Evolutionary conservation across 1,140 invertebrate species (phyloP).

Genomic region (Bacillus rossius): DNA sequence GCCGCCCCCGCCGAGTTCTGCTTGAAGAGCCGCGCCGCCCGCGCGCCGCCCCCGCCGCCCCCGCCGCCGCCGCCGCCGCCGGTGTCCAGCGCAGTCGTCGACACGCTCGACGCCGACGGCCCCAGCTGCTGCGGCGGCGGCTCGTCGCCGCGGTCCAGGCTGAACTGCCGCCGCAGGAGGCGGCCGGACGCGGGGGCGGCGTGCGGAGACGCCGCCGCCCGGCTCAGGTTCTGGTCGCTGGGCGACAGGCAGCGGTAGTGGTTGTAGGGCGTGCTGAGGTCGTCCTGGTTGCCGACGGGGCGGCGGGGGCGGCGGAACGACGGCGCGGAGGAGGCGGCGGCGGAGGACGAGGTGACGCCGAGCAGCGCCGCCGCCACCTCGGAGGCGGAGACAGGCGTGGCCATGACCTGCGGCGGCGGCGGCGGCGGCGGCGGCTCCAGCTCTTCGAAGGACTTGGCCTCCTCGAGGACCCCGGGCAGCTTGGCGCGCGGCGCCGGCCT

Average conservation of each 20-base stretch:
- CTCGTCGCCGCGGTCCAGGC: constrained; percentile 59
- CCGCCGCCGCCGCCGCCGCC: constrained; percentile 21
- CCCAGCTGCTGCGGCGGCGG: not conserved
- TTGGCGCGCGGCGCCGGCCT: constrained; percentile 27
- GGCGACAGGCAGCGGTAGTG: constrained; percentile 64
- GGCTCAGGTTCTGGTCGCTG: constrained; percentile 46
- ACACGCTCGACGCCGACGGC: constrained; percentile 24
- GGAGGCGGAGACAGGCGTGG: constrained; percentile 43
- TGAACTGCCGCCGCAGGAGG: constrained; percentile 45
- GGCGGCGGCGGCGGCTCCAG: constrained; percentile 12
- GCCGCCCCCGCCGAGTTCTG: constrained; percentile 65
- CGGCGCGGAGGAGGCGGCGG: constrained; percentile 34
- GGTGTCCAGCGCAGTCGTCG: constrained; percentile 24
- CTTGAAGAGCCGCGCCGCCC: constrained; percentile 49
- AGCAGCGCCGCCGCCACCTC: constrained; percentile 49
- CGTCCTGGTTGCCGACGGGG: constrained; percentile 43
- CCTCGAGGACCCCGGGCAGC: too few species aligned
- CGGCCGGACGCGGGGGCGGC: not conserved
- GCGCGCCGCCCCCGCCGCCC: constrained; percentile 28
- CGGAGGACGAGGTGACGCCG: constrained; percentile 38
- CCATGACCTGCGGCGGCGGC: not conserved
- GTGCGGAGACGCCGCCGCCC: too few species aligned
- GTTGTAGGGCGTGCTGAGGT: constrained; percentile 64
- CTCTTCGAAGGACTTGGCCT: not conserved
- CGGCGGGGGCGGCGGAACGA: not conserved